A percentile compares a stretch with the other conserved stretches of the same genome.
phyloP scores from a whole-genome alignment of 2,888 invertebrate genomes.

The Stenichneumon culpator region DNA sequence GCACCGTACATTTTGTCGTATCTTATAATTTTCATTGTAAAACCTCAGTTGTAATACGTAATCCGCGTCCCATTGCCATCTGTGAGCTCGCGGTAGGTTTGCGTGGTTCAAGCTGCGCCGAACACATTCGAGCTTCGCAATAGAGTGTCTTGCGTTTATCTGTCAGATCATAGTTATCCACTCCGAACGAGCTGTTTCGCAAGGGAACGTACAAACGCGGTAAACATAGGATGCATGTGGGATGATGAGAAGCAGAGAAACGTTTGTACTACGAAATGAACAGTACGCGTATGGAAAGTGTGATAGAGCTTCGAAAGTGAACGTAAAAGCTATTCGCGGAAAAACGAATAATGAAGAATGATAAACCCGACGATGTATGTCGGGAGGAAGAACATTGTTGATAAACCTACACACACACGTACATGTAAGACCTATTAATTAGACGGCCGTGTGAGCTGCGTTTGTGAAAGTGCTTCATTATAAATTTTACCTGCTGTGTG shows the following conservation, averaged over 20 bases:
- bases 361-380: constrained; percentile 13
- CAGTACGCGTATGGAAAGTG: neutral
- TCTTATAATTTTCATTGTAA: neutral
- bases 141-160: neutral
- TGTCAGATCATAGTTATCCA: neutral
- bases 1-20: neutral
- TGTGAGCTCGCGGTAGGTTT: neutral
- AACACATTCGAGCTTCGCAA: neutral
- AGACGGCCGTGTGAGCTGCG: constrained; percentile 43
- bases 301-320: constrained; percentile 21
- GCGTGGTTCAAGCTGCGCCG: neutral
- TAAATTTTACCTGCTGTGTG: constrained; percentile 32
- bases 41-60: constrained; percentile 32
- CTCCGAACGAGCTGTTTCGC: neutral
- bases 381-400: constrained; percentile 1
- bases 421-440: constrained; percentile 38
- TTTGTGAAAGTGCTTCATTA: constrained; percentile 64
- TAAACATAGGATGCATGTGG: neutral
- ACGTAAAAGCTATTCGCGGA: constrained; percentile 13
- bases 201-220: neutral
- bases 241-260: neutral
- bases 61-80: constrained; percentile 23
- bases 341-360: constrained; percentile 8
- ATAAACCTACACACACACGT: constrained; percentile 28
- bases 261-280: neutral